Evolutionary conservation across 2,113 vertebrate species (phyloP).

Genomic region (Kryptolebias marmoratus): DNA sequence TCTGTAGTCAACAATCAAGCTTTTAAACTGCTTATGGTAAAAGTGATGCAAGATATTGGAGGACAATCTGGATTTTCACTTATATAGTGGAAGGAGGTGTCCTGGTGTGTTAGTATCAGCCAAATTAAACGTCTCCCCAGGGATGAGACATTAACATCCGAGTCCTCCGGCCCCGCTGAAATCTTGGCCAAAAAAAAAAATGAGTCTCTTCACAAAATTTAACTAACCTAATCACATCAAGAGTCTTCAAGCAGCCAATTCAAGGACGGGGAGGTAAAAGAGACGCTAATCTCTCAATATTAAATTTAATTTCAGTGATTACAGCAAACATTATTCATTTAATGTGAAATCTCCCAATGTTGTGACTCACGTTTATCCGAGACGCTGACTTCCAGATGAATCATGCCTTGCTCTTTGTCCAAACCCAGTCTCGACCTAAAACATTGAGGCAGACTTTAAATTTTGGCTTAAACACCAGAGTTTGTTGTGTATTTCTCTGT

Average conservation of each 20-base stretch:
- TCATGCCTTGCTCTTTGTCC: slow-evolving; percentile 88
- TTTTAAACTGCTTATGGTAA: slow-evolving; percentile 38
- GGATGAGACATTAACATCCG: slow-evolving; percentile 66
- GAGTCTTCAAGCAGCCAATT: slow-evolving; percentile 38
- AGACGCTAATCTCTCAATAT: background rate
- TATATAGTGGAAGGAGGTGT: slow-evolving; percentile 60
- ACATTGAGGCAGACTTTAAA: slow-evolving; percentile 38
- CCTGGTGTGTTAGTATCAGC: slow-evolving; percentile 68
- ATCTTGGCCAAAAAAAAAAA: slow-evolving; percentile 50
- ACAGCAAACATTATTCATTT: background rate
- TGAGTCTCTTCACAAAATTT: slow-evolving; percentile 50
- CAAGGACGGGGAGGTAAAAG: slow-evolving; percentile 5
- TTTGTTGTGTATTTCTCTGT: no score
- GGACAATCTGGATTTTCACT: slow-evolving; percentile 42
- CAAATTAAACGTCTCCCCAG: slow-evolving; percentile 60
- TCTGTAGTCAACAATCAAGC: slow-evolving; percentile 47
- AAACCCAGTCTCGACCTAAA: slow-evolving; percentile 89
- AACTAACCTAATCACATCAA: slow-evolving; percentile 52
- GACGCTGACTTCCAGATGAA: slow-evolving; percentile 88
- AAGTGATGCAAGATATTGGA: slow-evolving; percentile 43
- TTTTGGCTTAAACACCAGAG: no score
- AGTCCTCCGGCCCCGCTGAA: slow-evolving; percentile 16
- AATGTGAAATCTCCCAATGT: background rate
- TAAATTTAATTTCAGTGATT: background rate
- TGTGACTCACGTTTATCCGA: slow-evolving; percentile 88